phyloP scores from a whole-genome alignment of 30 jellyfish, hydroid and myxozoan genomes.

The Pelagia noctiluca region DNA sequence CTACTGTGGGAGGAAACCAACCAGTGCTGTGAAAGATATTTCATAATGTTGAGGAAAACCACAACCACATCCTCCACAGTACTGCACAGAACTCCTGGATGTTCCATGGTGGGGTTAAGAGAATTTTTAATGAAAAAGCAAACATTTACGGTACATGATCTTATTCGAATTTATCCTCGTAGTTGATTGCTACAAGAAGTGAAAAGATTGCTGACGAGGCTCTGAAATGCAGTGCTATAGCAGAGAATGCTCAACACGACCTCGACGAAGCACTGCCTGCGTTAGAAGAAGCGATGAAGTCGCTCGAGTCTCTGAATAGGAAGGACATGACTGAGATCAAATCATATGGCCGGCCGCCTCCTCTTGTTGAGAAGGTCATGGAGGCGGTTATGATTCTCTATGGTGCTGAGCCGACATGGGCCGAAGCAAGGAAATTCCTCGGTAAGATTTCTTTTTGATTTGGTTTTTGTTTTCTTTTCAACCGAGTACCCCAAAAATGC shows the following conservation, averaged over 20 bases:
- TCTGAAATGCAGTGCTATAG: constrained; percentile 89
- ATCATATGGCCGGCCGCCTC: constrained; percentile 96
- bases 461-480: too few species aligned
- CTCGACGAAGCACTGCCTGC: constrained; percentile 97
- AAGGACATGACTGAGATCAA: constrained; percentile 97
- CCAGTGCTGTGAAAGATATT: too few species aligned
- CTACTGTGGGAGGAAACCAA: too few species aligned
- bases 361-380: constrained; percentile 93
- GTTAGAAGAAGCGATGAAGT: constrained; percentile 89
- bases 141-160: too few species aligned
- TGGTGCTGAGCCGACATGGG: constrained; percentile 97
- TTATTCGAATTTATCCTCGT: background rate
- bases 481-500: too few species aligned
- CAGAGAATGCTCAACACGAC: constrained; percentile 94
- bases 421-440: constrained; percentile 87
- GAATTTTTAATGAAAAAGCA: too few species aligned
- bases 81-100: too few species aligned
- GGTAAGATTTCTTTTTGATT: too few species aligned
- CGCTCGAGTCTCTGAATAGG: constrained; percentile 92
- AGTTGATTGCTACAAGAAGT: constrained; percentile 95
- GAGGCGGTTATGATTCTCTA: constrained; percentile 94
- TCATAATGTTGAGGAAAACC: too few species aligned
- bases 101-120: too few species aligned
- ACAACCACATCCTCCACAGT: too few species aligned
- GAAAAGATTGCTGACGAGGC: constrained; percentile 94